Evolutionary conservation across 1,140 invertebrate species (phyloP).

Genomic region (Liolophura sinensis): DNA sequence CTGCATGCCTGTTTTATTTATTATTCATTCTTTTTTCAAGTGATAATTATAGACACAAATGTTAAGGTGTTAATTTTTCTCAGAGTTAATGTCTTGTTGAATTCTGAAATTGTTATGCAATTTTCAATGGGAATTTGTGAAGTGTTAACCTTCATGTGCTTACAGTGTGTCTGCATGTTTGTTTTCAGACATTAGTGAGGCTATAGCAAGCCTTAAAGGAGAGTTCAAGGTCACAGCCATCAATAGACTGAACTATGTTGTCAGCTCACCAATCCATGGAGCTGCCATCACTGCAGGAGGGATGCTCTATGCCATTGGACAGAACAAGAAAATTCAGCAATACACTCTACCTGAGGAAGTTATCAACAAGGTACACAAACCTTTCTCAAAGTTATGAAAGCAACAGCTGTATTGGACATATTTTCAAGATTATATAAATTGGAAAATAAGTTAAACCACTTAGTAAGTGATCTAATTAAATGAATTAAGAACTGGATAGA

Average conservation of each 20-base stretch:
- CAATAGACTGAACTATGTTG: conserved; percentile 36
- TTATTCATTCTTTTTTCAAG: conserved; percentile 2
- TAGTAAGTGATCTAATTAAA: no score
- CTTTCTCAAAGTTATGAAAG: no score
- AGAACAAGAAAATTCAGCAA: conserved; percentile 37
- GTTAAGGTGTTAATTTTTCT: no score
- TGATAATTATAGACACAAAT: no score
- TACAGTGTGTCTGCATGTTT: conserved; percentile 3
- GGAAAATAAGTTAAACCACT: no score
- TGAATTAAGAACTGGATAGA: no score
- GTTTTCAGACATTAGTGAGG: conserved; percentile 28
- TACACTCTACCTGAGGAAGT: conserved; percentile 30
- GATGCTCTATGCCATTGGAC: conserved; percentile 36
- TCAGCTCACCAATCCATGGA: conserved; percentile 37
- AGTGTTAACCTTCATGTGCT: no score
- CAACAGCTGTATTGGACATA: no score
- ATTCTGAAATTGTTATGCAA: neutral
- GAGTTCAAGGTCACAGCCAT: conserved; percentile 45
- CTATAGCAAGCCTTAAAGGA: conserved; percentile 38
- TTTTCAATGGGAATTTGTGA: neutral
- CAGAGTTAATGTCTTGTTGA: no score
- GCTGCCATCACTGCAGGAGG: conserved; percentile 31
- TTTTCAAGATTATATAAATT: no score
- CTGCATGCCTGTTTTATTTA: neutral
- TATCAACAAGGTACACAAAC: conserved; percentile 30